Percentiles rank a stretch among this genome's conserved stretches.
Evolutionary conservation across 2,888 invertebrate species (phyloP).

Genomic region (Drosophila recens): DNA sequence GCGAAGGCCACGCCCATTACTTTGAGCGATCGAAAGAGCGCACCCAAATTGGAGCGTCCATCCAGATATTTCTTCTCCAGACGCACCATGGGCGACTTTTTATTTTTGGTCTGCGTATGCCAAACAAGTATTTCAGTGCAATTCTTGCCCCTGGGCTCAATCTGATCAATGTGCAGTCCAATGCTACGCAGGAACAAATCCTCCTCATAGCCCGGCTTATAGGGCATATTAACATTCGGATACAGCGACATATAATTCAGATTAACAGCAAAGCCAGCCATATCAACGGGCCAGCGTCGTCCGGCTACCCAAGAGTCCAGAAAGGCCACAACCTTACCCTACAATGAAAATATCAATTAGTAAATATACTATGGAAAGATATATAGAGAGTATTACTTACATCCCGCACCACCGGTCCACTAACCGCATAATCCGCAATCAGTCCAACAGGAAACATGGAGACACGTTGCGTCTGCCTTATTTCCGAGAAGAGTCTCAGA

Average conservation of each 20-base stretch:
- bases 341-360: constrained; percentile 13
- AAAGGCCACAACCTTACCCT: constrained; percentile 89
- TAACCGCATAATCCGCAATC: constrained; percentile 89
- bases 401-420: constrained; percentile 88
- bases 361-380: not conserved
- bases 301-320: constrained; percentile 91
- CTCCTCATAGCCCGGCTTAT: constrained; percentile 90
- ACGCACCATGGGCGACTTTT: constrained; percentile 80
- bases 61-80: constrained; percentile 81
- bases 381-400: constrained; percentile 74
- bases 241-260: constrained; percentile 86
- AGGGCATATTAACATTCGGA: constrained; percentile 89
- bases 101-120: constrained; percentile 88
- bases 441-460: constrained; percentile 94
- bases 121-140: constrained; percentile 92
- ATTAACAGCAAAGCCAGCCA: constrained; percentile 93
- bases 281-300: constrained; percentile 91
- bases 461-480: constrained; percentile 89
- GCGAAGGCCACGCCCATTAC: constrained; percentile 84
- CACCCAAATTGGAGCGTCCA: constrained; percentile 83
- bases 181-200: constrained; percentile 91
- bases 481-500: constrained; percentile 89
- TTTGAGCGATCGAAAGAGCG: constrained; percentile 80
- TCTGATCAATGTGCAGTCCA: constrained; percentile 88
- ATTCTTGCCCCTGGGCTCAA: constrained; percentile 91